Conservation (phyloP, 1,140 invertebrate genomes). For the Phortica variegata region DNA sequence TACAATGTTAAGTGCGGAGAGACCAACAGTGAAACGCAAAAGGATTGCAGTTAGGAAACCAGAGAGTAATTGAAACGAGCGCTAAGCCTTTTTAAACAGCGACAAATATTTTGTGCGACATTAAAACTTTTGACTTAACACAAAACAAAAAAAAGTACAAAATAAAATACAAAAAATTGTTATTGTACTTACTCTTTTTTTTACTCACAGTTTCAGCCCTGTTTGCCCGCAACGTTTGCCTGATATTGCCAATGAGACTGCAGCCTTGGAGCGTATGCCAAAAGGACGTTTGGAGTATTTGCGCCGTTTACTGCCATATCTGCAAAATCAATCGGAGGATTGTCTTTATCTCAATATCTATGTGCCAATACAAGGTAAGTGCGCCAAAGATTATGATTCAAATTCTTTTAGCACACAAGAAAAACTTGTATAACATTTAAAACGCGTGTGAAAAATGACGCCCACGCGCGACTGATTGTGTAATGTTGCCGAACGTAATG, state of each 20-base stretch:
- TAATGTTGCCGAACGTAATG: no score
- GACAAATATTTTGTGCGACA: no score
- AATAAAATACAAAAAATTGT: no score
- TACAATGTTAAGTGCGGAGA: no score
- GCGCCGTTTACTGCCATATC: conserved; percentile 79
- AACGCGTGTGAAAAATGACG: conserved; percentile 31
- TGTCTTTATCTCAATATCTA: conserved; percentile 97
- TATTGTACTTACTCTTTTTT: conserved; percentile 24
- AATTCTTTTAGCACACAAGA: neutral
- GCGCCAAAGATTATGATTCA: no score
- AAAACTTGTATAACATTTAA: neutral
- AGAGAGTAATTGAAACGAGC: no score
- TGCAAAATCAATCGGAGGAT: conserved; percentile 92
- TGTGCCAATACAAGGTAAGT: conserved; percentile 86
- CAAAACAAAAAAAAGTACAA: no score
- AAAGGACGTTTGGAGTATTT: conserved; percentile 83
- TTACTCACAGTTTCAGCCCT: conserved; percentile 68
- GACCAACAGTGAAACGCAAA: no score
- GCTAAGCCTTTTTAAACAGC: no score
- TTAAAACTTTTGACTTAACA: conserved; percentile 20
- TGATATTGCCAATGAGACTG: conserved; percentile 78
- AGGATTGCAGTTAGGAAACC: no score
- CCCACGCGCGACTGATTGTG: conserved; percentile 15
- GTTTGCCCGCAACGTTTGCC: conserved; percentile 89
- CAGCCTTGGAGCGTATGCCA: conserved; percentile 79